Conservation (phyloP, 2,113 vertebrate species). For the Trogon surrucura region DNA sequence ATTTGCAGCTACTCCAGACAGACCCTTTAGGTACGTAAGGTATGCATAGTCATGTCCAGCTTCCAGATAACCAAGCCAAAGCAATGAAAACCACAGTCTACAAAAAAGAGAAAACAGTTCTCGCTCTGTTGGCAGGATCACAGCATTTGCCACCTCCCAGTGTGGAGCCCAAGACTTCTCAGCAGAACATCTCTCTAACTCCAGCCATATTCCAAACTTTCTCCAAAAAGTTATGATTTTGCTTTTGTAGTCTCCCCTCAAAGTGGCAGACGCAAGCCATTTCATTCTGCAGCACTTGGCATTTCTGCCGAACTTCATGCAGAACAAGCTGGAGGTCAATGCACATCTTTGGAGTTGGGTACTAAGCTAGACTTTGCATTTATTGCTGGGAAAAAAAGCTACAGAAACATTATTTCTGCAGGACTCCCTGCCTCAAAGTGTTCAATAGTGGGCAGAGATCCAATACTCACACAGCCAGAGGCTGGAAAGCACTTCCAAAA, state of each 20-base stretch:
- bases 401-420: neutral
- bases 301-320: neutral
- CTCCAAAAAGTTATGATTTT: neutral
- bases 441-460: neutral
- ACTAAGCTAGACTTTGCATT: neutral
- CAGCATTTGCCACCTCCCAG: neutral
- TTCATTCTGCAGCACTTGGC: neutral
- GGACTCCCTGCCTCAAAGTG: neutral
- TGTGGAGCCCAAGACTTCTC: neutral
- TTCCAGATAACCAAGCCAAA: neutral
- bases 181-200: neutral
- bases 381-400: neutral
- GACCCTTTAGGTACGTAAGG: neutral
- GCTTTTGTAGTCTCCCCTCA: neutral
- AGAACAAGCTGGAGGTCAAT: neutral
- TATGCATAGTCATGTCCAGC: neutral
- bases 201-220: neutral
- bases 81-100: neutral
- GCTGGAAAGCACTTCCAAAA: neutral
- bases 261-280: neutral
- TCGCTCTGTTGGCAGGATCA: neutral
- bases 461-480: constrained; percentile 6
- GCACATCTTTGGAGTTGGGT: neutral
- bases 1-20: neutral
- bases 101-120: neutral